Evolutionary conservation across 2,113 vertebrate genomes (phyloP).

Genomic region (Mobula hypostoma): DNA sequence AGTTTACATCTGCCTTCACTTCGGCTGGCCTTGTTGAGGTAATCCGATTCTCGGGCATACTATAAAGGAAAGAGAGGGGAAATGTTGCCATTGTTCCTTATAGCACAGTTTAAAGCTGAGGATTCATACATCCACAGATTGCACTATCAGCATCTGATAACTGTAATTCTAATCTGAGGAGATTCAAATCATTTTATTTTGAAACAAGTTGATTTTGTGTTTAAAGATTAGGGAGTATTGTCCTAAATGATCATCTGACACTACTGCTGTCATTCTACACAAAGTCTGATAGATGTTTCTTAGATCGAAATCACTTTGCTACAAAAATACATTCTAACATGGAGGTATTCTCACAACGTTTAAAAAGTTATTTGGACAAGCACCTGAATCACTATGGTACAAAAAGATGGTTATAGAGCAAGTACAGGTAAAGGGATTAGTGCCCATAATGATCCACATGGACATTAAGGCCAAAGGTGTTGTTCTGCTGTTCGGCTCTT

Average conservation of each 20-base stretch:
- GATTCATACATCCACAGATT: slow-evolving; percentile 17
- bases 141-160: slow-evolving; percentile 25
- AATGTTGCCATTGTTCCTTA: not conserved
- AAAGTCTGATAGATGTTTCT: not conserved
- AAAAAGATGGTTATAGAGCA: too few relatives aligned
- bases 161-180: not conserved
- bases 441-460: too few relatives aligned
- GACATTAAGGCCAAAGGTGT: too few relatives aligned
- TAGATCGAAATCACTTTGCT: not conserved
- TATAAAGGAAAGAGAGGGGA: slow-evolving; percentile 46
- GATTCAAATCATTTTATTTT: not conserved
- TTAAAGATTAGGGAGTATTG: not conserved
- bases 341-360: too few relatives aligned
- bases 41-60: slow-evolving; percentile 93
- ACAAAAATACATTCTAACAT: too few relatives aligned
- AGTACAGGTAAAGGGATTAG: too few relatives aligned
- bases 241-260: not conserved
- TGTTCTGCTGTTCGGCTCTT: too few relatives aligned
- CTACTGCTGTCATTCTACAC: not conserved
- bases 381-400: too few relatives aligned
- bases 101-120: slow-evolving; percentile 39
- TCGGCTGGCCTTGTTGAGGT: slow-evolving; percentile 87
- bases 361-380: too few relatives aligned
- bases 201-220: not conserved
- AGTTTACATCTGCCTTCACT: slow-evolving; percentile 88